Evolutionary conservation across 2,113 vertebrate species (phyloP), one percentile per base, ranked within the genome.

Genomic region (Australoheros scitulus): DNA sequence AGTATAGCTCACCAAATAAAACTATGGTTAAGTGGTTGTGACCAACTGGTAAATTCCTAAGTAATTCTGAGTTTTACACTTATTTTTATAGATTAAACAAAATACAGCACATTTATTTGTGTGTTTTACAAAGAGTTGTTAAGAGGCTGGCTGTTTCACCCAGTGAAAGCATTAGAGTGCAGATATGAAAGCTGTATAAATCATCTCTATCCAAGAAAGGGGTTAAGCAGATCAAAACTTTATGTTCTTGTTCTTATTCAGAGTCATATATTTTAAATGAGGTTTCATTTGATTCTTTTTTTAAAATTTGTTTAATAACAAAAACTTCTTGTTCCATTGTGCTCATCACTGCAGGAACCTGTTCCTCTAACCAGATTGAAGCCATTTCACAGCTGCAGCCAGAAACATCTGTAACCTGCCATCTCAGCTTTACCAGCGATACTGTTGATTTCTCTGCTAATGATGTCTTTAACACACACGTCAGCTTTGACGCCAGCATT

Each of bases 391-490:
- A 93, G 11, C 92, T 98, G 79, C 95, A 88, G 0, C 98, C 98
- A 1, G 97, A 98, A 58, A 94, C 95, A 10, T 92, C 95, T 52
- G 64, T 99, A 80, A 90, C 72, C 83, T 99, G 98, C 89, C 96
- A 96, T 20, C 93, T 97, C 3, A 94, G 92, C 74, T 99, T 99
- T 86, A 97, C 84, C 86, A 95, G 87, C 0, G 94, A 96, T 1
- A 83, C 58, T 1, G 90, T 97, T 14, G 96, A 97, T 80, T 96
- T 99, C 86, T 88, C 95, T 1, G 94, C 97, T 11, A 92, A 38
- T 24, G 96, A 97, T 3, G 88, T 98, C 76, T 97, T 99, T 85
- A 88, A 85, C 7, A 94, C 92, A 2, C 95, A 96, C 29, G 95
- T 96, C 0, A 90, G 92, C 13, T 99, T 99, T 84, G 97, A 99